phyloP scores from a whole-genome alignment of 2,797 vertebrate species.

The Ciconia nigra region DNA sequence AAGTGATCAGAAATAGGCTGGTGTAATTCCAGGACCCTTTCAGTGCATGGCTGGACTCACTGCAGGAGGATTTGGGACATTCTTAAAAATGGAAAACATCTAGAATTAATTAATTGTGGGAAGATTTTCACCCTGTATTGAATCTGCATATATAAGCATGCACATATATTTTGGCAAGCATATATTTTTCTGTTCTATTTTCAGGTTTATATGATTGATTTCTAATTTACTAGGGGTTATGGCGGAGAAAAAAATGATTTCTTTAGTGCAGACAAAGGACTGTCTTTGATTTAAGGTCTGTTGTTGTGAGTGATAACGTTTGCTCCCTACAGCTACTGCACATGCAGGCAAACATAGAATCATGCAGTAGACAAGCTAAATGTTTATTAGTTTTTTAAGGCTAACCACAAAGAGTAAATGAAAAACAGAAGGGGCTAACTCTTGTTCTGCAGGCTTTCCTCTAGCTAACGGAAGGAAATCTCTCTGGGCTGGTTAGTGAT shows the following conservation, averaged over 20 bases:
- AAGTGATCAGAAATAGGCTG: background rate
- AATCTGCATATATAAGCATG: background rate
- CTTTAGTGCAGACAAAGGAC: background rate
- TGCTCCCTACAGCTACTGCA: background rate
- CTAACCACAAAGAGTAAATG: conserved; percentile 32
- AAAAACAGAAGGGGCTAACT: background rate
- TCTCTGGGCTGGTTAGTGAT: background rate
- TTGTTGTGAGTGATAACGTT: background rate
- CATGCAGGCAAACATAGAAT: background rate
- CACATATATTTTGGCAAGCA: background rate
- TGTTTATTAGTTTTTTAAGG: conserved; percentile 42
- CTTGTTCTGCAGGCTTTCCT: background rate
- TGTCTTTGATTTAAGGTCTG: background rate
- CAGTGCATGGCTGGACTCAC: background rate
- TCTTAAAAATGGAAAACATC: background rate
- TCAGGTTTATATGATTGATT: background rate
- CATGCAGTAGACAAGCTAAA: background rate
- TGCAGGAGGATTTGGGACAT: background rate
- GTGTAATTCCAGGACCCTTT: background rate
- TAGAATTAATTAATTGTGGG: background rate
- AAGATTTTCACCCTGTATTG: background rate
- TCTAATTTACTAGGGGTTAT: background rate
- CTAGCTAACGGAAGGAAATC: background rate
- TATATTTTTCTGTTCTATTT: background rate
- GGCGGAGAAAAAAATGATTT: background rate